Evolutionary conservation across 2,113 vertebrate genomes (phyloP).

Genomic region (Seriola rivoliana): DNA sequence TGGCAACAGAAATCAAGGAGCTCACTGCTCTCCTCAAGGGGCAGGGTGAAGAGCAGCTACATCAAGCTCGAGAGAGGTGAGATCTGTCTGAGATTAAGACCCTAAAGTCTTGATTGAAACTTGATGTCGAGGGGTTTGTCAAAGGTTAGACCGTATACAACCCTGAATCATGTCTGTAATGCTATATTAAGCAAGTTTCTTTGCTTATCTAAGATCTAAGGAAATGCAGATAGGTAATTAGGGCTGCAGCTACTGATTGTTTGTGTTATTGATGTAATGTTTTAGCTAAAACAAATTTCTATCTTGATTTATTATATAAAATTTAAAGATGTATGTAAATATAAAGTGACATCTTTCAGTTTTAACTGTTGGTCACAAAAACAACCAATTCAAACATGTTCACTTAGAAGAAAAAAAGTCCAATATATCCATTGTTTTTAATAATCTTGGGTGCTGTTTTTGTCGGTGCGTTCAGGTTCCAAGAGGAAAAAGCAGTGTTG

Average conservation of each 20-base stretch:
- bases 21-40: conserved; percentile 70
- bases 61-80: conserved; percentile 86
- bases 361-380: no score
- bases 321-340: no score
- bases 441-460: background rate
- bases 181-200: background rate
- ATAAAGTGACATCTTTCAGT: no score
- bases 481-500: conserved; percentile 83
- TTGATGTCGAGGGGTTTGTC: background rate
- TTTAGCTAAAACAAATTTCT: background rate
- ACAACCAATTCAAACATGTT: no score
- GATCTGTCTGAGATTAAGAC: conserved; percentile 1
- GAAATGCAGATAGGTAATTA: background rate
- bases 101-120: background rate
- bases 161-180: background rate
- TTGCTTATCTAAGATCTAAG: no score
- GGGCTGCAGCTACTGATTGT: background rate
- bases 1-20: conserved; percentile 82
- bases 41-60: conserved; percentile 81
- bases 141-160: background rate
- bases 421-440: background rate
- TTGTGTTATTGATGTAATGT: background rate
- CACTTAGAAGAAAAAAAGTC: no score
- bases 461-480: conserved; percentile 80
- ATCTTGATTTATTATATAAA: no score